Conservation (phyloP, 2,888 invertebrate species). For the Yponomeuta plumbellus region DNA sequence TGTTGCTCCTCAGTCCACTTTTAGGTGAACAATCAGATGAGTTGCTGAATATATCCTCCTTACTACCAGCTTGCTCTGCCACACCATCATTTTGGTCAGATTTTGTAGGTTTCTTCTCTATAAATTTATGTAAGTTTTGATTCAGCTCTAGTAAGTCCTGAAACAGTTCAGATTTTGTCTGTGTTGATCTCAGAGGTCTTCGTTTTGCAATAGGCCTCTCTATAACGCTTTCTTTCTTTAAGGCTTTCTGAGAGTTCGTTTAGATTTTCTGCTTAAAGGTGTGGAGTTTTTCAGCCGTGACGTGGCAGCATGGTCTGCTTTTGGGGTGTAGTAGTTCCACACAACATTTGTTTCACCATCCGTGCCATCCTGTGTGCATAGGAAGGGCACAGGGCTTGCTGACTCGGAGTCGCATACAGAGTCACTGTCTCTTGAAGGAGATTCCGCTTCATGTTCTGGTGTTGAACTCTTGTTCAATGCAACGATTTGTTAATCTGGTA, state of each 20-base stretch:
- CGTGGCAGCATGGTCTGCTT: conserved; percentile 43
- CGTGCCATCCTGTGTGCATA: conserved; percentile 69
- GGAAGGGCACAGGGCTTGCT: conserved; percentile 65
- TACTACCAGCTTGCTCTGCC: conserved; percentile 39
- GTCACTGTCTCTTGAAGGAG: conserved; percentile 64
- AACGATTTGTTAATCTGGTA: no score
- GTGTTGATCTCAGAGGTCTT: conserved; percentile 40
- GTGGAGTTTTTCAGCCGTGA: conserved; percentile 52
- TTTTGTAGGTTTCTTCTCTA: conserved; percentile 40
- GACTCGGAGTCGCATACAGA: conserved; percentile 61
- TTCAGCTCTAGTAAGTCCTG: conserved; percentile 65
- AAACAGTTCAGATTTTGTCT: conserved; percentile 56
- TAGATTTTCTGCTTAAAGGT: conserved; percentile 54
- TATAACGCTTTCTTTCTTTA: no score
- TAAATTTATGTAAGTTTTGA: conserved; percentile 57
- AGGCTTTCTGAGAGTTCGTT: conserved; percentile 44
- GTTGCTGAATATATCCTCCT: conserved; percentile 60
- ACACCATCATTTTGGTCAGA: conserved; percentile 30
- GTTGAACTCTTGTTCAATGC: no score
- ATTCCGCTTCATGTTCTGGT: conserved; percentile 53
- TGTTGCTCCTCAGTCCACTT: conserved; percentile 43
- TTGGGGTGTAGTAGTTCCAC: conserved; percentile 73
- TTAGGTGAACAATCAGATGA: conserved; percentile 57
- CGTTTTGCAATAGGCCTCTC: conserved; percentile 53
- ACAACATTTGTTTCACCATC: conserved; percentile 69